phyloP scores from a whole-genome alignment of 2,797 vertebrate species.

The Onychomys arenicola region DNA sequence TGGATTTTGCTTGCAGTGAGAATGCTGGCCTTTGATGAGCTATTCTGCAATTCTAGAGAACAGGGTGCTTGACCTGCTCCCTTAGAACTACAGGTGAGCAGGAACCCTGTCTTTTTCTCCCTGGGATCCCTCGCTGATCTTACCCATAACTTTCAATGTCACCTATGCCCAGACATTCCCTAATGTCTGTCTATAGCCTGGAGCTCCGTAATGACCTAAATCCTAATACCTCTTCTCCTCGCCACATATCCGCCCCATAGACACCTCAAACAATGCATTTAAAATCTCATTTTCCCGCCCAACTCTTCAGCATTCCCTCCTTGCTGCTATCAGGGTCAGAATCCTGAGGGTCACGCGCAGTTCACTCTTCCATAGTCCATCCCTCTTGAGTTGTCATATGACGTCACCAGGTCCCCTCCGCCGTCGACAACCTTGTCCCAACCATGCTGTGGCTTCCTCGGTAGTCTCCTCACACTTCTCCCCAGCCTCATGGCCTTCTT shows the following conservation, averaged over 20 bases:
- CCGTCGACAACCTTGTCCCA: neutral
- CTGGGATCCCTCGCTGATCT: neutral
- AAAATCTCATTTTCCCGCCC: neutral
- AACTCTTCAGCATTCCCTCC: neutral
- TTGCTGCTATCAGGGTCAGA: neutral
- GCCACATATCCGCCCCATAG: neutral
- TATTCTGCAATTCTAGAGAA: neutral
- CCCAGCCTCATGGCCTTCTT: slow-evolving; percentile 57
- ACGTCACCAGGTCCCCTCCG: slow-evolving; percentile 41
- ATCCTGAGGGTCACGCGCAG: neutral
- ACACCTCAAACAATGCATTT: neutral
- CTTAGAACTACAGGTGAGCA: neutral
- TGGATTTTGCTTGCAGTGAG: neutral
- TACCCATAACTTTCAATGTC: neutral
- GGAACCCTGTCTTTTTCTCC: neutral
- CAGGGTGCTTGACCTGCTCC: neutral
- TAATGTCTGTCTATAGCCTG: neutral
- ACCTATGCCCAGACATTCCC: neutral
- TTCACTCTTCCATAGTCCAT: too few relatives aligned
- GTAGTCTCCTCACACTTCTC: slow-evolving; percentile 73
- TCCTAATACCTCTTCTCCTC: neutral
- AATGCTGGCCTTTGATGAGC: neutral
- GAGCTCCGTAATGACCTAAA: neutral
- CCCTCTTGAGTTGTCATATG: slow-evolving; percentile 28
- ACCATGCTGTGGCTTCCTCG: neutral